These are phyloP conservation scores for Melopsittacus undulatus DNA, from an alignment of 2,797 vertebrate species.

Conservation along the genomic window DNA sequence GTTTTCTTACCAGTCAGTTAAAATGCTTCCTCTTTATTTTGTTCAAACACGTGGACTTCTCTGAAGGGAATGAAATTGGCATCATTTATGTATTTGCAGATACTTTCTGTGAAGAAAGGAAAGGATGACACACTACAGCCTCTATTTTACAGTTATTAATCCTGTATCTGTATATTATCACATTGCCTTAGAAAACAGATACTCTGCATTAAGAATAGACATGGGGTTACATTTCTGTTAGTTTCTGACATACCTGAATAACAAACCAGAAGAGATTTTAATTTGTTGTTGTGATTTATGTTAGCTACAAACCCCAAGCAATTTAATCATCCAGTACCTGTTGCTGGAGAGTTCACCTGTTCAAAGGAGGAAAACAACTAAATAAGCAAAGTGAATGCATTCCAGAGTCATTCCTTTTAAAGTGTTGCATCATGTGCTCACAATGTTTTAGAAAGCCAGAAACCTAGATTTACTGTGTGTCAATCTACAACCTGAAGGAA, in stretches of 20 bases:
- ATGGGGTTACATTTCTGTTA: neutral
- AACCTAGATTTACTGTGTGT: neutral
- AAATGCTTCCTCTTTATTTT: slow-evolving; percentile 24
- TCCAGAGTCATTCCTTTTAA: neutral
- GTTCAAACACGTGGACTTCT: slow-evolving; percentile 8
- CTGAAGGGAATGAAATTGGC: neutral
- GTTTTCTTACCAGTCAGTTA: slow-evolving; percentile 28
- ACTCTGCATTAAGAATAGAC: neutral
- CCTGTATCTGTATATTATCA: neutral
- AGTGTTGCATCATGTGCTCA: fast-evolving
- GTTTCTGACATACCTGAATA: neutral
- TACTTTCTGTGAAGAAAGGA: slow-evolving; percentile 18
- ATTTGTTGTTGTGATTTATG: neutral
- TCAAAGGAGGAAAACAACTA: neutral
- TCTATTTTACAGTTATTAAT: neutral
- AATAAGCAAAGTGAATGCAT: neutral
- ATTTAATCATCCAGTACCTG: neutral
- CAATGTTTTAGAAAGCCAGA: neutral
- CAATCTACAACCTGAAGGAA: neutral
- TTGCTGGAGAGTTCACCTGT: neutral
- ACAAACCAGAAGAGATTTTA: neutral
- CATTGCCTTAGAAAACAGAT: neutral
- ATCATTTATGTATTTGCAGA: neutral
- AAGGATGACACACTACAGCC: neutral
- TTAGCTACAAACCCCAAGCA: neutral